Conservation (phyloP, 2,113 vertebrate species). For the Microcebus tavaratra region DNA sequence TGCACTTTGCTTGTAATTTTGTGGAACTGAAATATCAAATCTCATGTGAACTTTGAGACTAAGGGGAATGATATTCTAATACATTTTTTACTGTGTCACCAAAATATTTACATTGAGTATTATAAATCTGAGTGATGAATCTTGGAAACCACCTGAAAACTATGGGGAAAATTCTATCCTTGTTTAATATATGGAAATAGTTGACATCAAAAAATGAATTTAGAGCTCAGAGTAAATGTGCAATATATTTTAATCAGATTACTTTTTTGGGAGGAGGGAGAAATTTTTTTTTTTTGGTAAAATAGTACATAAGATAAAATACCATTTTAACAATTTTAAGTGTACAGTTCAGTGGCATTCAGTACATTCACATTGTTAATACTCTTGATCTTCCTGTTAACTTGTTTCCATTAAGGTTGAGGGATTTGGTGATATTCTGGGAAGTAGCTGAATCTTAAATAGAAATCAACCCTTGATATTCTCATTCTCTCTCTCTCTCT, state of each 20-base stretch:
- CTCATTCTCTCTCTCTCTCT: not conserved
- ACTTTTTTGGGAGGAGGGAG: not conserved
- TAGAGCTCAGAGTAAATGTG: not conserved
- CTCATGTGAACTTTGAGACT: not conserved
- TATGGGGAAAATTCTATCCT: not conserved
- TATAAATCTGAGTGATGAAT: not conserved
- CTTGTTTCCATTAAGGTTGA: not conserved
- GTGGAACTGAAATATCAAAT: not conserved
- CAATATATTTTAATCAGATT: not conserved
- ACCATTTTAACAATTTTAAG: not conserved
- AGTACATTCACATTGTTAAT: not conserved
- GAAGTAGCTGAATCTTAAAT: not conserved
- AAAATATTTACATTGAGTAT: not conserved
- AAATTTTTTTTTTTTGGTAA: not conserved
- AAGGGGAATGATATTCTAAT: not conserved
- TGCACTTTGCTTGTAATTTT: not conserved
- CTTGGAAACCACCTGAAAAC: not conserved
- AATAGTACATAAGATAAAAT: not conserved
- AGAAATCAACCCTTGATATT: not conserved
- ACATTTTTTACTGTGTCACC: not conserved
- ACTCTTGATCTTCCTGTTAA: not conserved
- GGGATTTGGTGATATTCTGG: not conserved
- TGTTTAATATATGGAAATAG: not conserved
- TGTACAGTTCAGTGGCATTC: not conserved
- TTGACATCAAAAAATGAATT: not conserved